Evolutionary conservation across 2,888 invertebrate genomes (phyloP).

Genomic region (Cephus rjabovi): DNA sequence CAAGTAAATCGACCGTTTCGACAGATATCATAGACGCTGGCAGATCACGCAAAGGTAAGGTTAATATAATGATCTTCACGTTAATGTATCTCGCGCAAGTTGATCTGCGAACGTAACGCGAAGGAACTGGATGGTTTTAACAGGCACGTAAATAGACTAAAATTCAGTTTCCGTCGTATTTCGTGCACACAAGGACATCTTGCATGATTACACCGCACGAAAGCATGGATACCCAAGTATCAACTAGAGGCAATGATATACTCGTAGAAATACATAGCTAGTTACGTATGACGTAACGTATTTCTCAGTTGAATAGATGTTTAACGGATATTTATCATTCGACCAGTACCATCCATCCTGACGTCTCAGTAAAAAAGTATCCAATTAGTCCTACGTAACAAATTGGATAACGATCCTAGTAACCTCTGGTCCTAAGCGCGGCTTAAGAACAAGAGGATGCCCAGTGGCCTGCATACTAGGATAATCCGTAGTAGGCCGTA

Average conservation of each 20-base stretch:
- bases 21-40: background rate
- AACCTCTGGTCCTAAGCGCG: slow-evolving; percentile 4
- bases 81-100: background rate
- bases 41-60: background rate
- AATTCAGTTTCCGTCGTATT: background rate
- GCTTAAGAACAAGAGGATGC: slow-evolving; percentile 1
- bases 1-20: background rate
- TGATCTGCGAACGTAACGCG: background rate
- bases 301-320: background rate
- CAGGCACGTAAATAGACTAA: background rate
- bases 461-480: slow-evolving; percentile 1
- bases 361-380: background rate
- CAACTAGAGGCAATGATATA: background rate
- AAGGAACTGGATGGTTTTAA: background rate
- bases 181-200: background rate
- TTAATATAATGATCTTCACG: background rate
- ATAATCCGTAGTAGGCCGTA: slow-evolving; percentile 35
- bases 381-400: slow-evolving; percentile 6
- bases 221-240: background rate
- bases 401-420: slow-evolving; percentile 5
- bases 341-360: background rate
- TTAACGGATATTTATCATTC: background rate
- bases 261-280: background rate
- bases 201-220: background rate
- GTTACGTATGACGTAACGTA: background rate